Evolutionary conservation across 2,888 invertebrate genomes (phyloP).

Genomic region (Automeris io): DNA sequence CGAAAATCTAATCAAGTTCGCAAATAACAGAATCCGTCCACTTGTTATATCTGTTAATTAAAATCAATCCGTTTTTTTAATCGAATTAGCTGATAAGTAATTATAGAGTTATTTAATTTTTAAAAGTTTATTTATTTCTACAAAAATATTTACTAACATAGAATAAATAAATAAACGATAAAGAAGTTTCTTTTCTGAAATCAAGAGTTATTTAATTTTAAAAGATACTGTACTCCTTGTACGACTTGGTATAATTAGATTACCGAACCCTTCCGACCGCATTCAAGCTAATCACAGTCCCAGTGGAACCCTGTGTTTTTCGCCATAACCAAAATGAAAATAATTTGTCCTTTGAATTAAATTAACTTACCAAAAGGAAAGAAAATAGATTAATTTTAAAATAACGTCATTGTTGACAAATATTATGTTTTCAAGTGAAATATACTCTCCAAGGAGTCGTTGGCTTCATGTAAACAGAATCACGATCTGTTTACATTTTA

Average conservation of each 20-base stretch:
- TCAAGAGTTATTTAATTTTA: too few relatives aligned
- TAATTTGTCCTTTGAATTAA: neutral
- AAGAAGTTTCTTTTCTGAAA: too few relatives aligned
- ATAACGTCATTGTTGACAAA: neutral
- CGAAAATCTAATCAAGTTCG: constrained; percentile 59
- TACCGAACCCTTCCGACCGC: neutral
- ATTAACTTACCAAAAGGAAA: neutral
- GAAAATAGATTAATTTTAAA: neutral
- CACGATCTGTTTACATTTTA: too few relatives aligned
- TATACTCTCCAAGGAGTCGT: too few relatives aligned
- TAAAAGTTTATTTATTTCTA: too few relatives aligned
- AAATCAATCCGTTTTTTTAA: constrained; percentile 59
- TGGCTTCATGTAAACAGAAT: too few relatives aligned
- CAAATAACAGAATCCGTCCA: constrained; percentile 55
- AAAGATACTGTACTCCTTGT: neutral
- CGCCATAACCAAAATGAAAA: neutral
- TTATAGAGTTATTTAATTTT: constrained; percentile 15
- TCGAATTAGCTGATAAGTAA: constrained; percentile 26
- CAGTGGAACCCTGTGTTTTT: neutral
- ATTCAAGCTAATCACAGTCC: neutral
- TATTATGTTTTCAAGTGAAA: too few relatives aligned
- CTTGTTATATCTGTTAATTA: constrained; percentile 66
- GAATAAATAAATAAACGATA: too few relatives aligned
- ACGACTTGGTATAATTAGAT: neutral
- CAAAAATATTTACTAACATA: too few relatives aligned